Evolutionary conservation across 2,113 vertebrate genomes (phyloP), one percentile per base, ranked within the genome.

Genomic region (Ammospiza caudacuta): DNA sequence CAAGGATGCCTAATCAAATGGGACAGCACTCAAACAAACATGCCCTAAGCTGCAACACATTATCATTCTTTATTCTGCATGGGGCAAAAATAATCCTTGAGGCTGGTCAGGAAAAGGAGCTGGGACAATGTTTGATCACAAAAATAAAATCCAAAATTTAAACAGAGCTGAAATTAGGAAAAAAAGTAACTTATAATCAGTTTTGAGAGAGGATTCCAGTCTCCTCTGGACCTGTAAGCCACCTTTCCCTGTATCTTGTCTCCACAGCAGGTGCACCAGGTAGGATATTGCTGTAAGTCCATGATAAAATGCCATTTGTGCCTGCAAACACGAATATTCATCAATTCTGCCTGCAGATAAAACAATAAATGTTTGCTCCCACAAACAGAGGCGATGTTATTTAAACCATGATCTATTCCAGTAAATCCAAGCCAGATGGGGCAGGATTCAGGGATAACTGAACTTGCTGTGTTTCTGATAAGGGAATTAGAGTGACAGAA

Each of bases 401-500:
- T 96, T 95, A 96, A 97, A 95, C 72, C 70, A 20, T 2, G 55
- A 64, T 63, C 86, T 95, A 47, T 77, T 95, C 84, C 29, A 70
- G 90, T 73, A 94, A 95, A 95, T 80, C 72, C 33, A 6, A 91
- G 74, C 68, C 52, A 96, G 96, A 95, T 57, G 87, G 89, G 67
- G 63, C 96, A 90, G 93, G 85, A 86, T 89, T 91, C 10, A 0
- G 90, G 64, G 47, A 94, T 78, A 87, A 96, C 43, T 86, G 91
- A 54, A 96, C 87, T 95, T 89, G 83, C 70, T 92, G 70, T 85
- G 55, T 76, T 97, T 90, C 85, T 61, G 72, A 81, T 87, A 96
- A 97, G 76, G 80, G 83, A 94, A 90, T 97, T 96, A 88, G 73
- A 92, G 61, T 39, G 46, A 55, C 79, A 87, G 82, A 94, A 95